Evolutionary conservation across 2,888 invertebrate genomes (phyloP), one percentile per base, ranked within the genome.

Genomic region (Pollenia labialis): DNA sequence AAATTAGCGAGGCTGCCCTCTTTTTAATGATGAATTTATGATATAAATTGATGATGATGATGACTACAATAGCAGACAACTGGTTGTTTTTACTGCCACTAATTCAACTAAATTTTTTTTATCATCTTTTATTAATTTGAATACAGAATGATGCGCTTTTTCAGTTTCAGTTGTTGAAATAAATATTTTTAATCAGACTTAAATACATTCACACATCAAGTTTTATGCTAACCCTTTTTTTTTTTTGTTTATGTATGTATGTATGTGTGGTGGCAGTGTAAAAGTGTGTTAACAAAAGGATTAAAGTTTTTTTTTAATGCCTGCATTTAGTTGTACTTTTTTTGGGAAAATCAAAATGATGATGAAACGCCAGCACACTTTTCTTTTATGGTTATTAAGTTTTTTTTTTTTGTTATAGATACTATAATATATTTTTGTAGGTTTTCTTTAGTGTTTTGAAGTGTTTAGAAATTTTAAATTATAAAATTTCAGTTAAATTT

Each of bases 351-450:
- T 4, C 6, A 6, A 50, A 79, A 80, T 71, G 62, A 82, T 68
- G 84, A 81, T 84, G 81, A 87, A 87, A 87, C 87, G 87, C 84
- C 81, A 81, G 87, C 87, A 87, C 87, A 84, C 87, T 87, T 87
- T 84, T 62, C 52, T 48, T 81, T 87, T 81, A 84, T 77, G 84
- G 81, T 81, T 84, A 69, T 84, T 87, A 84, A 62, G 12, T 4
- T 44, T 81, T 68, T 77, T 54, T 71, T 54, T 80, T 18, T 23
- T 46, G 1, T 23, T 4, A 7, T 18, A 69, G 44, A 60, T 52
- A 44, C 8, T 58, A 23, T 71, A 23, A 23, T 71, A 23, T 80
- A 8, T 60, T 16, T 32, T 18, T 23, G 14, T 44, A 54, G 42
- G 40, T 48, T 74, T 81, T 81, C 76, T 83, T 58, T 54, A 46